phyloP scores from a whole-genome alignment of 2,888 invertebrate genomes.

The Laspeyria flexula region DNA sequence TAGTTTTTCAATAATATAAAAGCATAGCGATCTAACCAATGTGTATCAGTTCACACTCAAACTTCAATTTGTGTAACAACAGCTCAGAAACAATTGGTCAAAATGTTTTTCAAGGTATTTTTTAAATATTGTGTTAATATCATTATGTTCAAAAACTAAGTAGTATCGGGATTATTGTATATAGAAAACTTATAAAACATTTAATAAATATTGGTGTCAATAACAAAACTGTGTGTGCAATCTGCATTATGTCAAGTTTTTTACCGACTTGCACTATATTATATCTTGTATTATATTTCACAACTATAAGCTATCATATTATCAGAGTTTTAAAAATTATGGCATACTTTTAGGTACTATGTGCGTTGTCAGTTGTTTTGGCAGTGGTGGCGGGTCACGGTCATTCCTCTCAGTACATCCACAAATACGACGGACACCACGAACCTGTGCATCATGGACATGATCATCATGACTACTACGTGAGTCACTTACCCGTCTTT shows the following conservation, averaged over 20 bases:
- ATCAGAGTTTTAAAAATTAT: too few species aligned
- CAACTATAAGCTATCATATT: too few species aligned
- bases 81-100: background rate
- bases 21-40: background rate
- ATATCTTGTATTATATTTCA: too few species aligned
- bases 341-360: background rate
- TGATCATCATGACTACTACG: slow-evolving; percentile 32
- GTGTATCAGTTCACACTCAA: background rate
- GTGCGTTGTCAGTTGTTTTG: background rate
- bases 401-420: slow-evolving; percentile 56
- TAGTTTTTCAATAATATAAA: background rate
- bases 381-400: slow-evolving; percentile 28
- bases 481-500: too few species aligned
- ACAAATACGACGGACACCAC: slow-evolving; percentile 51
- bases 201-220: too few species aligned
- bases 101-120: background rate
- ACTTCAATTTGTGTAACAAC: background rate
- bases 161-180: too few species aligned
- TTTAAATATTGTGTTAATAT: too few species aligned
- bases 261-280: too few species aligned
- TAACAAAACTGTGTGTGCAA: too few species aligned
- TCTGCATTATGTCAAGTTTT: too few species aligned
- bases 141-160: too few species aligned
- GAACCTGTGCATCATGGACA: slow-evolving; percentile 39
- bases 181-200: too few species aligned